Conservation (phyloP, 1,140 invertebrate species). For the Phthorimaea operculella region DNA sequence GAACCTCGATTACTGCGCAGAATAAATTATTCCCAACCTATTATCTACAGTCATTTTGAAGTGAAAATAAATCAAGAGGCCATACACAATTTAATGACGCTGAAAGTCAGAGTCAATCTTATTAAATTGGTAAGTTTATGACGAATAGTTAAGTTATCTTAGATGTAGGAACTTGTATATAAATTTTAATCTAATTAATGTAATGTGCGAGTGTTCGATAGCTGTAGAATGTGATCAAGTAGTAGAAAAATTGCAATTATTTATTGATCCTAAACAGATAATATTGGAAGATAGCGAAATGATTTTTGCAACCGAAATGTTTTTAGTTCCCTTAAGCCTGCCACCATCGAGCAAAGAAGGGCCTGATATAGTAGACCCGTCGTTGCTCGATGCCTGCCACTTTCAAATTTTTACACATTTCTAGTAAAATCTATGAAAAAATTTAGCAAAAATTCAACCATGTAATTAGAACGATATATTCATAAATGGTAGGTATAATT, state of each 20-base stretch:
- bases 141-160: constrained; percentile 39
- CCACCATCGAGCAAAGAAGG: too few species aligned
- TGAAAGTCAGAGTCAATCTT: constrained; percentile 33
- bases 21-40: neutral
- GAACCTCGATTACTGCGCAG: neutral
- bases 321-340: neutral
- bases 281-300: neutral
- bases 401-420: constrained; percentile 10
- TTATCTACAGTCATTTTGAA: constrained; percentile 11
- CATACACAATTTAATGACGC: constrained; percentile 39
- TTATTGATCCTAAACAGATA: constrained; percentile 2
- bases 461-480: neutral
- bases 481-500: neutral
- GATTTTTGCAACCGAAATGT: constrained; percentile 8
- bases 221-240: constrained; percentile 57
- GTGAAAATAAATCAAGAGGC: constrained; percentile 32
- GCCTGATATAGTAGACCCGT: too few species aligned
- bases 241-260: constrained; percentile 25
- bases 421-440: neutral
- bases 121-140: constrained; percentile 28
- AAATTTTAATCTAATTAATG: constrained; percentile 60
- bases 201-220: constrained; percentile 66
- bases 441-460: neutral
- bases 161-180: constrained; percentile 57
- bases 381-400: too few species aligned